Conservation (phyloP, 2,797 vertebrate genomes). For the Hylomyscus alleni region DNA sequence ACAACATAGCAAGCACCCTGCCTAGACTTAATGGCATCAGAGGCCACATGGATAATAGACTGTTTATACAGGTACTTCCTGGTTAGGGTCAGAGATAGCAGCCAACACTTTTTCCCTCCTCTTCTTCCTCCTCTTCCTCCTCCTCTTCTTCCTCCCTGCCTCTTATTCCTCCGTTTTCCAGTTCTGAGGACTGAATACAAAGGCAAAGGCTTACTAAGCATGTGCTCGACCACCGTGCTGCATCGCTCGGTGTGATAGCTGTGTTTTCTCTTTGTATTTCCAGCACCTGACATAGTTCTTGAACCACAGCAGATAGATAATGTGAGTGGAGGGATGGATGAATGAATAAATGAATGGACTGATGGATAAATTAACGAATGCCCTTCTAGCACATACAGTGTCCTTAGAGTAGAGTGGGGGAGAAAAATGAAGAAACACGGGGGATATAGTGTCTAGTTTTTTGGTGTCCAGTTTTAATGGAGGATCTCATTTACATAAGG, state of each 20-base stretch:
- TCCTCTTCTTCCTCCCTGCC: background rate
- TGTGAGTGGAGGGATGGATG: background rate
- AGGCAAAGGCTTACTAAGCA: background rate
- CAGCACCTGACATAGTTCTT: background rate
- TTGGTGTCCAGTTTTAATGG: background rate
- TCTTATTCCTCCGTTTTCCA: background rate
- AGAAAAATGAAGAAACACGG: background rate
- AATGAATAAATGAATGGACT: background rate
- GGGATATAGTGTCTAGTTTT: background rate
- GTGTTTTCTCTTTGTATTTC: background rate
- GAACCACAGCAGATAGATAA: background rate
- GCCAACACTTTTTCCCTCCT: background rate
- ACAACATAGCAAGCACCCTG: background rate
- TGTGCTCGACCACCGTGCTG: background rate
- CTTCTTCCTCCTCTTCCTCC: background rate
- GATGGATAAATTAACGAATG: too few relatives aligned
- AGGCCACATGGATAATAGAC: background rate
- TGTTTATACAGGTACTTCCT: background rate
- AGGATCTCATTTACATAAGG: background rate
- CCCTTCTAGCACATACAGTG: background rate
- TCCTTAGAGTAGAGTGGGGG: background rate
- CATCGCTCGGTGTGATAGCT: background rate
- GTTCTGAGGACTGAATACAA: background rate
- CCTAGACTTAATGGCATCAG: background rate
- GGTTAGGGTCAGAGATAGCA: background rate